Conservation (phyloP, 2,888 invertebrate genomes). For the Athetis lepigone region DNA sequence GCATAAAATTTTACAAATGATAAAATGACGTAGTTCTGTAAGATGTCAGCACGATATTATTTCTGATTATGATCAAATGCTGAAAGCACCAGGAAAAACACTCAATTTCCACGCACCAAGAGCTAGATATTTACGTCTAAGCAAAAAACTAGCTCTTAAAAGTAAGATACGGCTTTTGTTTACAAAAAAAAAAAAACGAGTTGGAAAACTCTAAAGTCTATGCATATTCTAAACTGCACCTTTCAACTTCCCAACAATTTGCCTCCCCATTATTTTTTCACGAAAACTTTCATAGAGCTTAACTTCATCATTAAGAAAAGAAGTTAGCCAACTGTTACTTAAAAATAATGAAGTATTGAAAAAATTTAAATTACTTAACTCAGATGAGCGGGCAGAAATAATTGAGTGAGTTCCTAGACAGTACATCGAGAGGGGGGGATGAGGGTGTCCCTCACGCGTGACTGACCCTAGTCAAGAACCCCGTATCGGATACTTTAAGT, state of each 20-base stretch:
- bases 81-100: too few relatives aligned
- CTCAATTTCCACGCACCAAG: too few relatives aligned
- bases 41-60: too few relatives aligned
- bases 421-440: constrained; percentile 40
- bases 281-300: constrained; percentile 17
- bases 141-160: too few relatives aligned
- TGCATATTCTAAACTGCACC: constrained; percentile 16
- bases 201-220: constrained; percentile 3
- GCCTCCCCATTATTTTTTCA: constrained; percentile 28
- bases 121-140: too few relatives aligned
- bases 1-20: too few relatives aligned
- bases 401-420: constrained; percentile 71
- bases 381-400: constrained; percentile 77
- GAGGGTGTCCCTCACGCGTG: constrained; percentile 42
- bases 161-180: too few relatives aligned
- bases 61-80: too few relatives aligned
- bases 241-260: neutral
- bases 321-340: constrained; percentile 50
- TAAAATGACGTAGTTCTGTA: too few relatives aligned
- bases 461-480: constrained; percentile 41
- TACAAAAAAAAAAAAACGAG: neutral
- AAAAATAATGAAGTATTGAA: constrained; percentile 63
- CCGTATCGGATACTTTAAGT: constrained; percentile 46
- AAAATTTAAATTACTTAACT: constrained; percentile 71
- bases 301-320: constrained; percentile 46